Evolutionary conservation across 2,113 vertebrate species (phyloP), one percentile per base, ranked within the genome.

Genomic region (Petrocephalus zakoni): DNA sequence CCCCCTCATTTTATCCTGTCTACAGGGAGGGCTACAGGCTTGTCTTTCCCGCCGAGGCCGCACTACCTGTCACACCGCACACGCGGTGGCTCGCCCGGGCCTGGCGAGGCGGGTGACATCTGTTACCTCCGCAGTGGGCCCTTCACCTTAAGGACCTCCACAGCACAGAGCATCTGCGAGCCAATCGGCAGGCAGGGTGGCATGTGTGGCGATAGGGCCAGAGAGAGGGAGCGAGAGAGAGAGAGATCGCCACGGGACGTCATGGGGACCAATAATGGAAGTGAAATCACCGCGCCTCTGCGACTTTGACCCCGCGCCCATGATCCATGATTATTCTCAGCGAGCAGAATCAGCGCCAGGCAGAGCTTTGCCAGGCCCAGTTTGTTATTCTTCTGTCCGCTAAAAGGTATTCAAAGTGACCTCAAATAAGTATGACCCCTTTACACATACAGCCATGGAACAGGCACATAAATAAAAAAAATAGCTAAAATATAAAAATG

Each of bases 81-180:
- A 89, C 58, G 34, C 46, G 0, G 34, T 2, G 34, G 72, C 72
- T 42, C 34, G 89, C 91, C 91, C 87, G 55, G 90, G 89, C 11
- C 42, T 90, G 90, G 90, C 89, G 91, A 94, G 91, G 93, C 92
- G 91, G 93, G 93, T 93, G 94, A 95, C 95, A 95, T 95, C 94
- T 96, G 94, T 93, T 94, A 92, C 88, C 92, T 93, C 93, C 92
- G 92, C 83, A 88, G 90, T 93, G 94, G 93, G 93, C 90, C 93
- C 90, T 88, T 89, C 89, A 34, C 93, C 92, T 95, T 93, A 92
- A 93, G 91, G 89, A 93, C 94, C 94, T 83, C 52, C 34, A 91
- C 92, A 91, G 90, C 92, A 91, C 91, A 58, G 87, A 92, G 90
- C 93, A 93, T 90, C 91, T 90, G 93, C 90, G 90, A 92, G 91